Evolutionary conservation across 2,888 invertebrate species (phyloP).

Genomic region (Phaedon cochleariae): DNA sequence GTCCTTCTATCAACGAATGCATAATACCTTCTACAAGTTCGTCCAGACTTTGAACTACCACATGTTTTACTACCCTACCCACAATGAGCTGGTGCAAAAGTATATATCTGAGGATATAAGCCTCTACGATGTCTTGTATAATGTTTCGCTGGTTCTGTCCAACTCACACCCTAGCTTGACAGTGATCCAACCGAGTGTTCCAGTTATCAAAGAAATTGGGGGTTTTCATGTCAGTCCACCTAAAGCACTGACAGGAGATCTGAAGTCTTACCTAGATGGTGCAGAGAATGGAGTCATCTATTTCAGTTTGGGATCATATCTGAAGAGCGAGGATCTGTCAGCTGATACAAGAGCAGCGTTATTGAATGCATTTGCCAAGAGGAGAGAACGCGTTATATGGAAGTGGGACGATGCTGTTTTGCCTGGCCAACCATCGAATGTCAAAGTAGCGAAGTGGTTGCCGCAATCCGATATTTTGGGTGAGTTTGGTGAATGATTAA

Average conservation of each 20-base stretch:
- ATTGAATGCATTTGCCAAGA: constrained; percentile 65
- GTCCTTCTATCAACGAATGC: constrained; percentile 65
- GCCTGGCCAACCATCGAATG: constrained; percentile 53
- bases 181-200: constrained; percentile 63
- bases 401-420: constrained; percentile 70
- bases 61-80: constrained; percentile 36
- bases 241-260: constrained; percentile 55
- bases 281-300: constrained; percentile 66
- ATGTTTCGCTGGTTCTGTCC: constrained; percentile 47
- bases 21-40: constrained; percentile 61
- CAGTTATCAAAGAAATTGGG: constrained; percentile 67
- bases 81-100: constrained; percentile 46
- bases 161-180: constrained; percentile 64
- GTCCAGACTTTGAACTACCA: constrained; percentile 45
- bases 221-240: constrained; percentile 61
- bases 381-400: constrained; percentile 72
- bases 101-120: constrained; percentile 49
- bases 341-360: constrained; percentile 64
- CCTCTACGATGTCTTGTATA: constrained; percentile 44
- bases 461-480: constrained; percentile 50
- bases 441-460: constrained; percentile 53
- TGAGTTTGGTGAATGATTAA: no score
- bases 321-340: constrained; percentile 66
- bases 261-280: constrained; percentile 64
- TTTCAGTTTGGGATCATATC: constrained; percentile 69